These are phyloP conservation scores for Rhorus exstirpatorius DNA, from an alignment of 2,888 invertebrate species.

Conservation along the genomic window DNA sequence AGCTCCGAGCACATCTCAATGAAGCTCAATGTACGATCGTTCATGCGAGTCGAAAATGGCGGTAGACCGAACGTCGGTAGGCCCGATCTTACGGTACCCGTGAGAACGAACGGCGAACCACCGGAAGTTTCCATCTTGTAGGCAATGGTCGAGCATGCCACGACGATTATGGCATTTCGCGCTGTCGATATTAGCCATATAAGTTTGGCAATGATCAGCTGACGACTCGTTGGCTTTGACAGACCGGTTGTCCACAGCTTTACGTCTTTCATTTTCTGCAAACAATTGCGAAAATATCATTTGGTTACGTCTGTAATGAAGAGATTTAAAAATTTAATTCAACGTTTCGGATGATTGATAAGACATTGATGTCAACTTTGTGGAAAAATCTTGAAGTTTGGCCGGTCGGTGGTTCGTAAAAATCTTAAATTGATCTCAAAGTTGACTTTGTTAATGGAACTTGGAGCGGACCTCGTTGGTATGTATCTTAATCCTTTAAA, in stretches of 20 bases:
- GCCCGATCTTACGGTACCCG: slow-evolving; percentile 92
- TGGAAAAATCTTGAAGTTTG: too few species aligned
- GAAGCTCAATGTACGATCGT: slow-evolving; percentile 88
- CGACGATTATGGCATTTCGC: slow-evolving; percentile 94
- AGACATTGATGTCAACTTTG: too few species aligned
- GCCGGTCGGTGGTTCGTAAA: too few species aligned
- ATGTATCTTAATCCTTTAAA: too few species aligned
- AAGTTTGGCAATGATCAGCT: slow-evolving; percentile 87
- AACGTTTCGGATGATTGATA: too few species aligned
- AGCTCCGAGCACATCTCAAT: slow-evolving; percentile 92
- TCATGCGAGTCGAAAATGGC: slow-evolving; percentile 90
- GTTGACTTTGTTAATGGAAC: not conserved
- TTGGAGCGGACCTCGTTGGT: not conserved
- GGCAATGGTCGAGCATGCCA: slow-evolving; percentile 90
- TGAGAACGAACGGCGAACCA: slow-evolving; percentile 90
- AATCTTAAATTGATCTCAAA: too few species aligned
- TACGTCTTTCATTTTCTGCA: slow-evolving; percentile 91
- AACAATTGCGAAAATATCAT: too few species aligned
- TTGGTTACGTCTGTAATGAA: too few species aligned
- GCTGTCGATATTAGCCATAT: slow-evolving; percentile 94
- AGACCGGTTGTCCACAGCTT: slow-evolving; percentile 85
- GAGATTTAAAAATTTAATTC: too few species aligned
- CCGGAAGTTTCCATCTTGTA: slow-evolving; percentile 87
- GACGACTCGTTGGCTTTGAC: slow-evolving; percentile 84
- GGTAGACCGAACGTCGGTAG: slow-evolving; percentile 90